These are phyloP conservation scores for Bombus waltoni DNA, from an alignment of 1,140 invertebrate genomes.

Conservation along the genomic window DNA sequence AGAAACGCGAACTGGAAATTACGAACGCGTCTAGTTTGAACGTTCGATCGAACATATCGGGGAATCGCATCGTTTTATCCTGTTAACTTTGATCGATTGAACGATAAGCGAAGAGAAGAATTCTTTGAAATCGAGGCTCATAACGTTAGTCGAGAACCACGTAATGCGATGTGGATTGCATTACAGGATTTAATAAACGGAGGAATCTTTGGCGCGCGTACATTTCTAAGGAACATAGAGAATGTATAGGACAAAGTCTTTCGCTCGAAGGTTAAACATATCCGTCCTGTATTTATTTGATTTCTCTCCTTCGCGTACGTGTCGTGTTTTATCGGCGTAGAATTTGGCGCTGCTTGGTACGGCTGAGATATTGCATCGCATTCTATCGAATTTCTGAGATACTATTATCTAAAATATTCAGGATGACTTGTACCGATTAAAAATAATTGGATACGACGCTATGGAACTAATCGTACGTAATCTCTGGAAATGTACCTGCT, in stretches of 20 bases:
- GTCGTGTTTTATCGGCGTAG: conserved; percentile 12
- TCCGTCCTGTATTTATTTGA: conserved; percentile 69
- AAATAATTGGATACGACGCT: too few species aligned
- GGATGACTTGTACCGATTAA: not conserved
- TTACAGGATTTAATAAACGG: not conserved
- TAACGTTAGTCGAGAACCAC: not conserved
- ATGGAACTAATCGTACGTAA: not conserved
- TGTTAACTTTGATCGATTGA: not conserved
- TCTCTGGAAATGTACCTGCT: not conserved
- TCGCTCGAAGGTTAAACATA: conserved; percentile 68
- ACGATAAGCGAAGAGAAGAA: not conserved
- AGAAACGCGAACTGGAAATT: not conserved
- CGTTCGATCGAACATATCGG: conserved; percentile 45
- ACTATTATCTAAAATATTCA: not conserved
- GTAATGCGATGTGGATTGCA: not conserved
- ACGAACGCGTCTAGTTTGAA: not conserved
- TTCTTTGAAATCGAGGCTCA: not conserved
- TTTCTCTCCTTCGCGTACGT: conserved; percentile 46
- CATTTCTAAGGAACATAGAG: conserved; percentile 34
- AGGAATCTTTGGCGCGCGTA: conserved; percentile 14
- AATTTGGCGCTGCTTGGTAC: not conserved
- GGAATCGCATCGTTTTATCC: conserved; percentile 1
- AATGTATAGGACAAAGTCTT: conserved; percentile 46
- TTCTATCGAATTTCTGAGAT: not conserved
- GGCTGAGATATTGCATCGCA: not conserved